Base-by-base conservation (phyloP, 2,888 invertebrate species). In the Cephus sareptanus region DNA sequence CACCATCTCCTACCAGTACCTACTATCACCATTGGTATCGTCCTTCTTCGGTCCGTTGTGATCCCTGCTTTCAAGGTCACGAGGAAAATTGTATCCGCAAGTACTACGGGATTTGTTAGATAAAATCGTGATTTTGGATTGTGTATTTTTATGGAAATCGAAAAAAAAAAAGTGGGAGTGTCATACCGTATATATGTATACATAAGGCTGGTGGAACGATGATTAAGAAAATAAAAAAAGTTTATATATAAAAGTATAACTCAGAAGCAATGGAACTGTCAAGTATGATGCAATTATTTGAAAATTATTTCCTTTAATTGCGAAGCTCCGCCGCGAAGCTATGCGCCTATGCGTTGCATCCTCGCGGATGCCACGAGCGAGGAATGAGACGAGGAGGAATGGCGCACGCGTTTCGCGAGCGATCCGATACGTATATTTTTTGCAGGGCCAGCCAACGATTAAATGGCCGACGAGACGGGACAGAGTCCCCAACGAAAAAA, bases 11-110 rank as follows among this genome's bases (percentile, higher is more conserved):
- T 69, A 37, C 69, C 74, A 56, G 69, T 76, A 73, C 75, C 76
- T 73, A 35, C 76, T 76, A 56, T 75, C 31, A 34, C 75, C 31
- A 33, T 56, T 35, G 31, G 70, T 34, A 74, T 85, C 85, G 85
- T 86, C 84, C 86, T 87, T 86, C 87, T 86, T 85, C 81, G 80
- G 77, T 79, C 79, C 76, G 76, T 77, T 40, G 71, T 2, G 70
- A 30, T 30, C 70, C 9, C 23, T 81, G 75, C 84, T 86, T 87
- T 87, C 89, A 89, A 89, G 89, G 89, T 89, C 89, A 87, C 80
- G 83, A 82, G 83, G 83, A 83, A 85, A 85, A 56, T 23, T 56
- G 0, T 56, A 56, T 23, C 23, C 1, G 23, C 23, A 1, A 9
- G 0, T 56, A 56, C 56, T 56, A 23, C 2, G 9, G 9, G 9